These are phyloP conservation scores for Cichlasoma orientale DNA, from an alignment of 2,797 vertebrate genomes.

Conservation along the genomic window DNA sequence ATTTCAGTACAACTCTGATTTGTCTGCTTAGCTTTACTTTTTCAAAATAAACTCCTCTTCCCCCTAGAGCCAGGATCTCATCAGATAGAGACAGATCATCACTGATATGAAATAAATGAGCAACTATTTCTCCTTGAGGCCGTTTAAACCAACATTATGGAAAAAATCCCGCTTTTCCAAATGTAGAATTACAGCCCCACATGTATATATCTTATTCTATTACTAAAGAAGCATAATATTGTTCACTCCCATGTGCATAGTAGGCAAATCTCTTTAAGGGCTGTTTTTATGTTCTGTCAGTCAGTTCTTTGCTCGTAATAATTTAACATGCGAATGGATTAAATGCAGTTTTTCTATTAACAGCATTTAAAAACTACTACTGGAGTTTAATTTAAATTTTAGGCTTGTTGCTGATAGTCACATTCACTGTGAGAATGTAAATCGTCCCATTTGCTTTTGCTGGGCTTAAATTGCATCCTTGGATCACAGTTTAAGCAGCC, in stretches of 20 bases:
- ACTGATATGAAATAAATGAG: slow-evolving; percentile 25
- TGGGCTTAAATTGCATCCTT: background rate
- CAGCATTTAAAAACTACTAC: slow-evolving; percentile 16
- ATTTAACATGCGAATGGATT: slow-evolving; percentile 29
- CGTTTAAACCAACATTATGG: slow-evolving; percentile 25
- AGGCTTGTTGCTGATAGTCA: background rate
- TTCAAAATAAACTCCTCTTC: background rate
- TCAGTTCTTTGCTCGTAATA: background rate
- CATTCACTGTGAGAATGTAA: slow-evolving; percentile 15
- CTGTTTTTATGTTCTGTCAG: background rate
- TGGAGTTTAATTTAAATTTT: slow-evolving; percentile 31
- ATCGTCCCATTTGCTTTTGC: slow-evolving; percentile 7
- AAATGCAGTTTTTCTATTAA: slow-evolving; percentile 18
- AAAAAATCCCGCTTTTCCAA: background rate
- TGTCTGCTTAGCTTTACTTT: background rate
- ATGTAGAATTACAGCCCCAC: background rate
- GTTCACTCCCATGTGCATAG: background rate
- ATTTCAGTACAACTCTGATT: background rate
- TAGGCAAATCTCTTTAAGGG: background rate
- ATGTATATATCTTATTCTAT: background rate
- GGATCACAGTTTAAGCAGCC: background rate
- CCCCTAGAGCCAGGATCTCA: background rate
- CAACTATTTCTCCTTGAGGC: background rate
- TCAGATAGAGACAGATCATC: slow-evolving; percentile 9
- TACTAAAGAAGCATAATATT: slow-evolving; percentile 6